Evolutionary conservation across 2,113 vertebrate genomes (phyloP), one percentile per base, ranked within the genome.

Genomic region (Platycercus adscitus): DNA sequence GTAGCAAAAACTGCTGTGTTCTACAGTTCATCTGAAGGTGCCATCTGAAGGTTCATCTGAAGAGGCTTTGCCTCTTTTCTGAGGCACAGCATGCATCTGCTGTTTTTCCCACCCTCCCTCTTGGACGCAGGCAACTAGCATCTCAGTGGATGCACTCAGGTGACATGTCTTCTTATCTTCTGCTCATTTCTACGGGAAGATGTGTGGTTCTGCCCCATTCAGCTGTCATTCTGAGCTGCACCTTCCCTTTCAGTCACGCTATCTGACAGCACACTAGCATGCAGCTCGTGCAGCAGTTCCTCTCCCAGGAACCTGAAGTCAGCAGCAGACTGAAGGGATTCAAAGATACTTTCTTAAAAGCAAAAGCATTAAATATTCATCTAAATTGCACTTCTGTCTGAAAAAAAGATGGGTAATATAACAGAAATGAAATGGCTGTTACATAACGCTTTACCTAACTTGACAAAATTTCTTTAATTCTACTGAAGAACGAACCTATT

Each of bases 291-390:
- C 58, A 86, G 52, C 17, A 81, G 16, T 46, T 69, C 33, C 53
- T 71, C 63, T 79, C 61, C 56, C 19, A 79, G 35, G 60, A 95
- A 71, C 31, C 43, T 73, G 28, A 88, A 89, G 39, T 60, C 29
- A 86, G 47, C 10, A 78, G 56, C 16, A 60, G 35, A 66, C 58
- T 53, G 7, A 65, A 76, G 31, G 44, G 35, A 96, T 75, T 83
- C 50, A 77, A 50, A 81, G 64, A 80, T 5, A 61, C 35, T 66
- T 83, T 78, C 72, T 93, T 95, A 89, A 96, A 88, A 91, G 86
- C 26, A 37, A 70, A 13, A 17, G 1, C 50, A 90, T 95, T 86
- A 89, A 94, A 88, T 64, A 90, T 94, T 90, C 19, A 93, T 77
- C 50, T 81, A 75, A 88, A 95, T 73, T 25, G 44, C 37, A 88